Base-by-base conservation (phyloP, 2,113 vertebrate genomes). In the human region DNA sequence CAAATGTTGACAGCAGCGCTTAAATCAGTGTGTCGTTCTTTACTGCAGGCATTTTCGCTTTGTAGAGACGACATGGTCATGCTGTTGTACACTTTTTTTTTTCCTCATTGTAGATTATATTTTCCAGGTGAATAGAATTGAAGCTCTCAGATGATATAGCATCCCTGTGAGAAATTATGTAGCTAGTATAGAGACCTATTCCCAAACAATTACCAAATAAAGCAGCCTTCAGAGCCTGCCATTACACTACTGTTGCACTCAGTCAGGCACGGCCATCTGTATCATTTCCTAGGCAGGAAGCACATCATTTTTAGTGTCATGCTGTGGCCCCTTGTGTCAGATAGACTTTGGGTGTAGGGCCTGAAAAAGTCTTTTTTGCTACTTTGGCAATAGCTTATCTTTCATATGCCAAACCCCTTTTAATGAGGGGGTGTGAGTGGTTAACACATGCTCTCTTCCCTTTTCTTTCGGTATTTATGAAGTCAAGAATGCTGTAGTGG, bases 1-100 rank as follows among this genome's bases (percentile, higher is more conserved):
- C 48, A 96, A 96, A 97, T 75, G 95, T 95, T 98, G 98, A 98
- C 98, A 98, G 96, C 93, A 76, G 85, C 14, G 0, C 93, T 98
- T 98, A 98, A 98, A 98, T 98, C 98, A 98, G 73, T 89, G n/a
- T 80, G 84, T 38, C 23, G 1, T 14, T 97, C 97, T 98, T 98
- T 95, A 97, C 97, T 96, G 92, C 81, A 64, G 95, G 96, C 66
- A 0, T 91, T 96, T 97, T 97, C 2, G 32, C 78, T 96, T 97
- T 93, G 85, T 68, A 94, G 97, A 97, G 68, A 48, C 93, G 78
- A 97, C 95, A 40, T 66, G 73, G 92, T 94, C 76, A 66, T 48
- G 61, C 73, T 89, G 66, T 52, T 96, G 16, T 76, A 48, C 57
- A 23, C 43, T 43, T 16, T 61, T 2, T 25, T 0, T 32, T 13